phyloP scores from a whole-genome alignment of 2,797 vertebrate species.

The Buceros bicornis region DNA sequence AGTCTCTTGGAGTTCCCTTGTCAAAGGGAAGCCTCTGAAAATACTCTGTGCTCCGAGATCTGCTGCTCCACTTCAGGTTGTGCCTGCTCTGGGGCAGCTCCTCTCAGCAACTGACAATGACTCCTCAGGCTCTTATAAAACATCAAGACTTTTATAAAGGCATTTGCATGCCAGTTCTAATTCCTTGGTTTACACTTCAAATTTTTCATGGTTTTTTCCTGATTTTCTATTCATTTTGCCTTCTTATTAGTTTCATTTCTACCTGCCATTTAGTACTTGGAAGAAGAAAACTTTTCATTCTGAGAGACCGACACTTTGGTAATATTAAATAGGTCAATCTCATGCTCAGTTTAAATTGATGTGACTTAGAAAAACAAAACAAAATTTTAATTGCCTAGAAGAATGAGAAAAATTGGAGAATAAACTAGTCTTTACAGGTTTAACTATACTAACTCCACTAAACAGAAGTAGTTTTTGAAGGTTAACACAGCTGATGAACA shows the following conservation, averaged over 20 bases:
- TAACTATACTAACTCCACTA: background rate
- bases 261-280: background rate
- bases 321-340: background rate
- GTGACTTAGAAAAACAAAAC: background rate
- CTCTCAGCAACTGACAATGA: background rate
- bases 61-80: no score
- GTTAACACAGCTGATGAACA: background rate
- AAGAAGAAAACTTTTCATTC: background rate
- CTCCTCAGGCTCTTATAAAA: background rate
- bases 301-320: background rate
- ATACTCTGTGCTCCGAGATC: no score
- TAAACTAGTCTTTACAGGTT: background rate
- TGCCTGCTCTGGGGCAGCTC: no score
- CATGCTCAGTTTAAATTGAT: background rate
- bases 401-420: background rate
- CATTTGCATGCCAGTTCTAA: background rate
- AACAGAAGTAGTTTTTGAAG: slow-evolving; percentile 15
- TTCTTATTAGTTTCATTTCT: background rate
- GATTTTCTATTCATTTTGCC: background rate
- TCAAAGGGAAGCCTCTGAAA: no score
- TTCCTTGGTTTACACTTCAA: background rate
- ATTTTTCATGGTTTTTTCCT: rapidly evolving
- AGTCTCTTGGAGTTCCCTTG: no score
- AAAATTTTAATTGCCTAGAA: background rate
- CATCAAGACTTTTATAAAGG: background rate